Percentiles rank a stretch among this genome's conserved stretches.
phyloP scores from a whole-genome alignment of 1,140 invertebrate species.

The Hyles vespertilio region DNA sequence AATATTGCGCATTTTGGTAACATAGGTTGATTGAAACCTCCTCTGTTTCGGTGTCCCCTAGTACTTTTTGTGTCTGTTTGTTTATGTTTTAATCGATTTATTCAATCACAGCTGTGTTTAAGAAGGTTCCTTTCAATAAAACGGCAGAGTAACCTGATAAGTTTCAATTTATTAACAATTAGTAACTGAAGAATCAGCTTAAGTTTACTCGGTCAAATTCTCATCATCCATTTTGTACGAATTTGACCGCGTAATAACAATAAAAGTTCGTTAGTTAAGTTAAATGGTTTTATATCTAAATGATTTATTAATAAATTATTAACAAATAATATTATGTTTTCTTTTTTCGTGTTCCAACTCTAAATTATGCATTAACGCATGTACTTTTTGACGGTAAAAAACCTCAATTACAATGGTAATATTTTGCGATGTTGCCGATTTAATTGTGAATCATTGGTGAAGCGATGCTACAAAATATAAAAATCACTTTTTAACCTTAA shows the following conservation, averaged over 20 bases:
- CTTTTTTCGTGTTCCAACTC: constrained; percentile 13
- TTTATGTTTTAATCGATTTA: not conserved
- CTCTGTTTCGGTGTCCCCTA: no score
- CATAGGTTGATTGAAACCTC: no score
- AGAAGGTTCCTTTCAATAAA: no score
- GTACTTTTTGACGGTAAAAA: not conserved
- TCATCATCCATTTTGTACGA: constrained; percentile 5
- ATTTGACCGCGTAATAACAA: constrained; percentile 47
- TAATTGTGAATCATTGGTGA: no score
- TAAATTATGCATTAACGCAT: constrained; percentile 1
- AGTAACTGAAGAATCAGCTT: constrained; percentile 55
- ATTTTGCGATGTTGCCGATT: not conserved
- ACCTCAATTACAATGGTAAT: not conserved
- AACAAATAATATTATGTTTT: constrained; percentile 64
- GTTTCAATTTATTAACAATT: constrained; percentile 73
- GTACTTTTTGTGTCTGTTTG: no score
- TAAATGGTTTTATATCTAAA: constrained; percentile 48
- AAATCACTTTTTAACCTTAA: not conserved
- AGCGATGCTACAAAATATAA: not conserved
- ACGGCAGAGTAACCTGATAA: constrained; percentile 31
- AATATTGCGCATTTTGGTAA: no score
- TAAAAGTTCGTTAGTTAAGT: constrained; percentile 60
- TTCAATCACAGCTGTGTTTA: not conserved
- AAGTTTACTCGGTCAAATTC: constrained; percentile 28
- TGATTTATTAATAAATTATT: constrained; percentile 68